Base-by-base conservation (phyloP, 2,113 vertebrate genomes). In the Corvus cornix region DNA sequence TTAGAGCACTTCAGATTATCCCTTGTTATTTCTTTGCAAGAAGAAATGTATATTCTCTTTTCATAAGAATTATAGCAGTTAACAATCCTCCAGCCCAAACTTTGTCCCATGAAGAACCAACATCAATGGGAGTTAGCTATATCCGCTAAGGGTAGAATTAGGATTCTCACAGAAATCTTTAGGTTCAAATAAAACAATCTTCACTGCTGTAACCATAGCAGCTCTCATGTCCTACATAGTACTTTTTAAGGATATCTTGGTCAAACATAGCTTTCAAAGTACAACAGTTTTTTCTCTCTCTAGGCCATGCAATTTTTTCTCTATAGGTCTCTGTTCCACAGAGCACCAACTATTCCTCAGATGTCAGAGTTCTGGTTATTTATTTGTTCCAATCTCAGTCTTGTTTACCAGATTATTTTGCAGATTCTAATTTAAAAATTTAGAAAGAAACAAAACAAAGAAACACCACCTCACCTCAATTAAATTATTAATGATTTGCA, bases 1-100 rank as follows among this genome's bases (percentile, higher is more conserved):
- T 96, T 96, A 97, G 37, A 97, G 93, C 87, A 89, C 74, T 97
- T 95, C 93, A 96, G 95, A 96, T 96, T 97, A 96, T 96, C 96
- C 94, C 94, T 96, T 96, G 94, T 96, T 97, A 96, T 95, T 97
- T 95, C 95, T 95, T 97, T 96, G 70, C 87, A 95, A 89, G 72
- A 76, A 93, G 63, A 96, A 96, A 89, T 82, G 87, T 94, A 91
- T 96, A 96, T 94, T 97, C 95, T 95, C 78, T 95, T 92, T 96
- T 96, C 95, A 76, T 94, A 91, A 93, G 95, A 95, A 95, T 97
- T 97, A 95, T 89, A 85, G 66, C 91, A 85, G 91, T 87, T 96
- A 95, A 95, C 91, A 96, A 96, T 97, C 55, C 94, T 91, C 70
- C 0, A 11, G 58, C 78, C 91, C 78, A 96, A 96, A 97, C 74